Evolutionary conservation across 1,140 invertebrate species (phyloP).

Genomic region (Lepidurus arcticus): DNA sequence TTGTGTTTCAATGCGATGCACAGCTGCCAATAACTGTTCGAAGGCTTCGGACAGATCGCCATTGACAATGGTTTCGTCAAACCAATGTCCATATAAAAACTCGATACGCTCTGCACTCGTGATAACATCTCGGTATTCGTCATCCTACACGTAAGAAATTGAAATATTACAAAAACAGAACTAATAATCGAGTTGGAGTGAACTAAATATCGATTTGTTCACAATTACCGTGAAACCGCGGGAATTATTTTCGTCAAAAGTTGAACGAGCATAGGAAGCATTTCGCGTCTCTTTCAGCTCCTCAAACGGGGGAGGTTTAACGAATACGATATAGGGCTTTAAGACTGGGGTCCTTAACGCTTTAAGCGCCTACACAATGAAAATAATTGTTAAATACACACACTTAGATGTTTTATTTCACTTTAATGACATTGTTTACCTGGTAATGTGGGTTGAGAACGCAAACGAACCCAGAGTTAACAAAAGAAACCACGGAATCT

Average conservation of each 20-base stretch:
- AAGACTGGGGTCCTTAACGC: constrained; percentile 81
- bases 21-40: constrained; percentile 72
- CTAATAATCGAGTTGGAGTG: constrained; percentile 26
- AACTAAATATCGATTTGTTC: constrained; percentile 31
- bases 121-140: constrained; percentile 86
- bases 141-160: constrained; percentile 61
- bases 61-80: constrained; percentile 89
- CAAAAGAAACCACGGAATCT: constrained; percentile 79
- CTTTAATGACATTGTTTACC: constrained; percentile 42
- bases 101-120: constrained; percentile 82
- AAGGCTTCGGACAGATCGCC: constrained; percentile 80
- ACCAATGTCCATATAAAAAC: constrained; percentile 88
- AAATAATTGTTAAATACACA: not conserved
- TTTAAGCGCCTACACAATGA: constrained; percentile 67
- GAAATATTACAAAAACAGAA: constrained; percentile 34
- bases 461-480: constrained; percentile 81
- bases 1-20: constrained; percentile 82
- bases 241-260: constrained; percentile 81
- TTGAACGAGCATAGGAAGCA: constrained; percentile 72
- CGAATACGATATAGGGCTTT: constrained; percentile 91
- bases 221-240: constrained; percentile 76
- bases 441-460: constrained; percentile 91
- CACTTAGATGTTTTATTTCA: not conserved
- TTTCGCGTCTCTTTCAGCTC: constrained; percentile 75
- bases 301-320: constrained; percentile 83